These are phyloP conservation scores for Atta cephalotes DNA, from an alignment of 1,140 invertebrate genomes.

Conservation along the genomic window DNA sequence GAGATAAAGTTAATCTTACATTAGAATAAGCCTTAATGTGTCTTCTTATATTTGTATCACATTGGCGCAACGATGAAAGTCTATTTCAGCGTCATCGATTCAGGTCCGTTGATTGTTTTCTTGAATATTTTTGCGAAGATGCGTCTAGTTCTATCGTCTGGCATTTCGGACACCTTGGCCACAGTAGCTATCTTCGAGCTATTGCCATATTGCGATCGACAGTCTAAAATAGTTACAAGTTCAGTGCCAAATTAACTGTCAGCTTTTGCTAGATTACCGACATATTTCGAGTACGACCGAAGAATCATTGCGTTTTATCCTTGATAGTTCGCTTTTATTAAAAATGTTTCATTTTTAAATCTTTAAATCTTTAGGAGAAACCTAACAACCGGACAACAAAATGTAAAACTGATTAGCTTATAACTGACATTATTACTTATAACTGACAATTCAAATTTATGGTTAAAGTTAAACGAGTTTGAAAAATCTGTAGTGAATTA, in stretches of 20 bases:
- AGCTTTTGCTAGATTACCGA: neutral
- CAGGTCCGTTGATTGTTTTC: neutral
- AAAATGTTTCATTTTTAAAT: neutral
- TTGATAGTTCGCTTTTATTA: neutral
- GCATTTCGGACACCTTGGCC: neutral
- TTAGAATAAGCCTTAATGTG: neutral
- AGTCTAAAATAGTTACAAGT: conserved; percentile 34
- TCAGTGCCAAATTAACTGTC: conserved; percentile 31
- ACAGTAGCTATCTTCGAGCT: neutral
- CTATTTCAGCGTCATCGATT: conserved; percentile 16
- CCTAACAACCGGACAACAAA: too few relatives aligned
- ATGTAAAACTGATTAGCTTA: neutral
- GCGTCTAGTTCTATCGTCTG: neutral
- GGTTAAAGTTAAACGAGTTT: neutral
- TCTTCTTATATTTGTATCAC: neutral
- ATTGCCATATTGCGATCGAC: conserved; percentile 6
- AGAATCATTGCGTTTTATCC: neutral
- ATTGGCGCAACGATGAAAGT: neutral
- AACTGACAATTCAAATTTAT: neutral
- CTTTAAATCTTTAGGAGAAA: too few relatives aligned
- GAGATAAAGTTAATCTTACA: too few relatives aligned
- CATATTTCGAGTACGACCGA: neutral
- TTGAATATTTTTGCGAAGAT: neutral
- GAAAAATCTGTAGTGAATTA: neutral
- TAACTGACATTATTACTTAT: neutral